Conservation (phyloP, 2,113 vertebrate genomes). For the Phaethon lepturus region DNA sequence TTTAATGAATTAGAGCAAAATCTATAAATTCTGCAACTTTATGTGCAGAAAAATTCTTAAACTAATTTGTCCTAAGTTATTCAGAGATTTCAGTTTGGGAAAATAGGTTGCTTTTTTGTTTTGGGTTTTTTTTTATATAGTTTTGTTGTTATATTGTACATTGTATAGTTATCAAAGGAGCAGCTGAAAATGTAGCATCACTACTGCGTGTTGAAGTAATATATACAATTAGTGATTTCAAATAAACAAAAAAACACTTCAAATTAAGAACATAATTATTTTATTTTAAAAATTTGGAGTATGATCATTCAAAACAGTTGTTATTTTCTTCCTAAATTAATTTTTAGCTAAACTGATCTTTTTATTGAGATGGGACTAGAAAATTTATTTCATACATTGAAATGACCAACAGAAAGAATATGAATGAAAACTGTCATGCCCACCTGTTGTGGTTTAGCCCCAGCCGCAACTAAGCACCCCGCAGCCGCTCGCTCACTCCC, state of each 20-base stretch:
- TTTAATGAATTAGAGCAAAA: not conserved
- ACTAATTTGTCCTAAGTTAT: not conserved
- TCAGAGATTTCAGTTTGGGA: not conserved
- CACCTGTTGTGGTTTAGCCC: no score
- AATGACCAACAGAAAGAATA: not conserved
- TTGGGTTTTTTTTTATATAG: rapidly evolving
- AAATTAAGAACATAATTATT: not conserved
- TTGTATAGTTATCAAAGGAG: not conserved
- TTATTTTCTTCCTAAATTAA: not conserved
- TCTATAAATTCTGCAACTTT: not conserved
- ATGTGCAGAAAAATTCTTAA: not conserved
- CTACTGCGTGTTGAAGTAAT: not conserved
- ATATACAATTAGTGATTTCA: not conserved
- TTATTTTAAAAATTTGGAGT: not conserved
- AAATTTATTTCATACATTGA: not conserved
- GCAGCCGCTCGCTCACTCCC: no score
- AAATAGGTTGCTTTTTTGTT: not conserved
- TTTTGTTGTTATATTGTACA: not conserved
- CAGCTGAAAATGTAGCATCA: not conserved
- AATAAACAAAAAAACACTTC: not conserved
- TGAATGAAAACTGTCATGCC: not conserved
- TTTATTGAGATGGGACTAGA: not conserved
- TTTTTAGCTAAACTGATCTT: not conserved
- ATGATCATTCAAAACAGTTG: rapidly evolving
- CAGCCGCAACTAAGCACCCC: no score